These are phyloP conservation scores for Nemurella pictetii DNA, from an alignment of 2,888 invertebrate species.

Conservation along the genomic window DNA sequence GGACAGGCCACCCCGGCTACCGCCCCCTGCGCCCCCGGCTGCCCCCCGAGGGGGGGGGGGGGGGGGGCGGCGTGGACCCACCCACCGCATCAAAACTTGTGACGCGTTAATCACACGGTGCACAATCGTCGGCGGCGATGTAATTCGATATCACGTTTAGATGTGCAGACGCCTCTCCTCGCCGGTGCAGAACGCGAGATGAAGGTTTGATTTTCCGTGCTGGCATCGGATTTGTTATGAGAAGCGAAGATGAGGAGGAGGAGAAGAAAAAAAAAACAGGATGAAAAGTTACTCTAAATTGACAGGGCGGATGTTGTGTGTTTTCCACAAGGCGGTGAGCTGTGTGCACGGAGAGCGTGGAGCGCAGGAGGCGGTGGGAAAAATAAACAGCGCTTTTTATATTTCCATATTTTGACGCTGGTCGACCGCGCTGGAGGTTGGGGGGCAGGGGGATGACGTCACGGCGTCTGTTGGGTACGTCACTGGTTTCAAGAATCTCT, in stretches of 20 bases:
- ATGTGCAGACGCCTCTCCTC: background rate
- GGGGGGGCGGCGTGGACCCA: slow-evolving; percentile 3
- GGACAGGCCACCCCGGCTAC: background rate
- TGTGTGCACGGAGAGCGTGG: background rate
- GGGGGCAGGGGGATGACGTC: too few species aligned
- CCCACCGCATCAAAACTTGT: slow-evolving; percentile 31
- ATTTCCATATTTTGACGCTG: background rate
- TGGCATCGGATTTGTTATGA: background rate
- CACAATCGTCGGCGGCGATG: background rate
- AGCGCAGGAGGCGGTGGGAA: background rate
- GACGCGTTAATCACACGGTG: slow-evolving; percentile 34
- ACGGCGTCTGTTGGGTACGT: too few species aligned
- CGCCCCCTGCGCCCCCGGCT: background rate
- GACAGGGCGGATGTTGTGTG: slow-evolving; percentile 26
- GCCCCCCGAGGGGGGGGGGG: slow-evolving; percentile 27
- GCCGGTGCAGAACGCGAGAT: background rate
- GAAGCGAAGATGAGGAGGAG: background rate
- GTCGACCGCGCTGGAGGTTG: too few species aligned
- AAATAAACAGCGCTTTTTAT: background rate
- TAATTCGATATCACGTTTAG: slow-evolving; percentile 26
- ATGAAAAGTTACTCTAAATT: slow-evolving; percentile 12
- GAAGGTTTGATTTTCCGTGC: too few species aligned
- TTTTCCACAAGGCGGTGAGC: background rate
- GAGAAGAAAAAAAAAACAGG: background rate
- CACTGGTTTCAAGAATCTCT: too few species aligned